Base-by-base conservation (phyloP, 1,140 invertebrate genomes). In the Drosophila pectinifera region DNA sequence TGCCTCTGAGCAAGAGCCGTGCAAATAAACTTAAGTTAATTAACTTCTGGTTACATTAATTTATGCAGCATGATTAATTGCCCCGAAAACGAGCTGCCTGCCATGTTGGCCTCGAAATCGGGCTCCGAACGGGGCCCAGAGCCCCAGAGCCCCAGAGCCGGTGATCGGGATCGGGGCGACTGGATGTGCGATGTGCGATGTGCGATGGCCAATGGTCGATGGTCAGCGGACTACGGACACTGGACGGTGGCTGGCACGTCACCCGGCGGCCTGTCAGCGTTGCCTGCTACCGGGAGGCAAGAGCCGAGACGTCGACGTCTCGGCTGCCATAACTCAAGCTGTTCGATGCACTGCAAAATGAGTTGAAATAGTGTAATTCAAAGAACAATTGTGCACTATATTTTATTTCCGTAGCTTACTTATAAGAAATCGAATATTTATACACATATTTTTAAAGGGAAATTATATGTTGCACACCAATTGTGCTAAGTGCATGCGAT, bases 11-110 rank as follows among this genome's bases (percentile, higher is more conserved):
- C 69, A 74, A 81, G 69, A 57, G 56, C 80, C 74, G 67, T 63
- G 74, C 85, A 89, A 89, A 89, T 89, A 89, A 89, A 90, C 80
- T 74, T 78, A 67, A 80, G 85, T 89, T 89, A 89, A 89, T 89
- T 89, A 89, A 84, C 84, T 80, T 56, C 85, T 84, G 80, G 84
- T 76, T 74, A 78, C 80, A 89, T 84, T 89, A 78, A 89, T 89
- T 78, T 89, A 89, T 89, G 80, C 84, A 74, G 46, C 58, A 84
- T 89, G 84, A 89, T 89, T 89, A 89, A 89, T 89, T 80, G 72
- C 79, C 76, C 56, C 55, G 59, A 62, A 73, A 82, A 73, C 62
- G 36, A 81, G 54, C 58, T 73, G 76, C 49, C 65, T 68, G 78
- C 59, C 73, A 77, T 68, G 65, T 68, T 77, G 78, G 55, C 46